Evolutionary conservation across 2,888 invertebrate species (phyloP).

Genomic region (Phragmatobia fuliginosa): DNA sequence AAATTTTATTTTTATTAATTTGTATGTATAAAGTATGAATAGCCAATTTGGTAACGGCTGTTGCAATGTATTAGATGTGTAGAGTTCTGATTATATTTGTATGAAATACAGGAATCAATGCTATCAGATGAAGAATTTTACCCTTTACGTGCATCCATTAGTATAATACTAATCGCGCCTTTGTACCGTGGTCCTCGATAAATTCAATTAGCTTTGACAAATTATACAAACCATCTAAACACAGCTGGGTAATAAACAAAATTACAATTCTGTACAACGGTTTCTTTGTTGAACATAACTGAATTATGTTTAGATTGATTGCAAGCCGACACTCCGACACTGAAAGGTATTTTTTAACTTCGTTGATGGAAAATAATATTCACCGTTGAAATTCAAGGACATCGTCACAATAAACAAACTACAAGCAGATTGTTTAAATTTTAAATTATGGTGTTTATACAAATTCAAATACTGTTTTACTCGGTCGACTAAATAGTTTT

Average conservation of each 20-base stretch:
- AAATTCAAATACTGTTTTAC: neutral
- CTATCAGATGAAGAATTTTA: neutral
- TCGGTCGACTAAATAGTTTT: neutral
- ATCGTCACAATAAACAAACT: neutral
- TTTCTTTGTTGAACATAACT: constrained; percentile 30
- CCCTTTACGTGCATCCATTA: neutral
- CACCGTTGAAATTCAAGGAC: constrained; percentile 1
- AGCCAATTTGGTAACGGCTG: too few species aligned
- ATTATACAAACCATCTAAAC: constrained; percentile 29
- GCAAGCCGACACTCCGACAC: neutral
- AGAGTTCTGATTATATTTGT: neutral
- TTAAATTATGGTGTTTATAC: neutral
- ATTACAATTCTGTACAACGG: constrained; percentile 27
- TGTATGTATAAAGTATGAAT: too few species aligned
- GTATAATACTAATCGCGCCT: constrained; percentile 15
- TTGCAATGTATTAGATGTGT: too few species aligned
- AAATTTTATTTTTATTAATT: too few species aligned
- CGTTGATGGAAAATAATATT: constrained; percentile 6
- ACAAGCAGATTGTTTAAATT: neutral
- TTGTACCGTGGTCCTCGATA: constrained; percentile 13
- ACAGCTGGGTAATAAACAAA: constrained; percentile 32
- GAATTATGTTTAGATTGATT: constrained; percentile 30
- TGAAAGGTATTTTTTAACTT: constrained; percentile 21
- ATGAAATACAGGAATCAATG: neutral
- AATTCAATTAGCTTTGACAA: constrained; percentile 40